Percentiles rank a stretch among this genome's conserved stretches.
These are phyloP conservation scores for Microchirus variegatus DNA, from an alignment of 2,797 vertebrate species.

Conservation along the genomic window DNA sequence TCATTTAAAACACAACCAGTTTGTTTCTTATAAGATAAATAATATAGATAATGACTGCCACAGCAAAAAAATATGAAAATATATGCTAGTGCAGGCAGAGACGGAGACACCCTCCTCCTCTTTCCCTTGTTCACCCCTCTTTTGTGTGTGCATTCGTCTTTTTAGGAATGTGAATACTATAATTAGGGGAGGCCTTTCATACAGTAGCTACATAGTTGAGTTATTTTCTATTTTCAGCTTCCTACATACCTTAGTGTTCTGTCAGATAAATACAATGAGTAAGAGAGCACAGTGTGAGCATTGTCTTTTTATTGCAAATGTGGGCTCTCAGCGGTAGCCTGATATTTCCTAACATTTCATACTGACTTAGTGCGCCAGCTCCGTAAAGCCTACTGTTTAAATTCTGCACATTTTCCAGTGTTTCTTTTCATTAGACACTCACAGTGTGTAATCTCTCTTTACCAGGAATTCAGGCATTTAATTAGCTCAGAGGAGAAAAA, in stretches of 20 bases:
- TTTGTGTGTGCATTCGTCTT: conserved; percentile 51
- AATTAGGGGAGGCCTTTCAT: conserved; percentile 69
- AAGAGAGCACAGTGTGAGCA: conserved; percentile 33
- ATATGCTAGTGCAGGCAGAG: conserved; percentile 46
- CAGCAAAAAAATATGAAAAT: conserved; percentile 64
- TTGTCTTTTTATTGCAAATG: conserved; percentile 41
- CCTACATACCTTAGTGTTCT: conserved; percentile 43
- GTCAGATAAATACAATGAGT: conserved; percentile 49
- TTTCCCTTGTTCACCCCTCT: conserved; percentile 41
- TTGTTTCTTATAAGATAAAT: conserved; percentile 43
- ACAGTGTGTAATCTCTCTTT: conserved; percentile 63
- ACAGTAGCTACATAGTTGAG: conserved; percentile 58
- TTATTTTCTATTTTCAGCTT: conserved; percentile 65
- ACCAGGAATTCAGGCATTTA: conserved; percentile 71
- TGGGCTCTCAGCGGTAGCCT: conserved; percentile 25
- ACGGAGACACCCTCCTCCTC: conserved; percentile 26
- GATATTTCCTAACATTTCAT: conserved; percentile 54
- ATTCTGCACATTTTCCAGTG: conserved; percentile 60
- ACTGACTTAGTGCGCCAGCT: conserved; percentile 38
- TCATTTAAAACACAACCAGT: conserved; percentile 40
- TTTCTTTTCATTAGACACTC: conserved; percentile 69
- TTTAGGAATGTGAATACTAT: conserved; percentile 63
- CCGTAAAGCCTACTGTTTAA: conserved; percentile 53
- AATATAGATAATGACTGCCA: conserved; percentile 51
- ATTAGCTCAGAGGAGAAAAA: conserved; percentile 69